Base-by-base conservation (phyloP, 2,797 vertebrate genomes). In the Coilia nasus region DNA sequence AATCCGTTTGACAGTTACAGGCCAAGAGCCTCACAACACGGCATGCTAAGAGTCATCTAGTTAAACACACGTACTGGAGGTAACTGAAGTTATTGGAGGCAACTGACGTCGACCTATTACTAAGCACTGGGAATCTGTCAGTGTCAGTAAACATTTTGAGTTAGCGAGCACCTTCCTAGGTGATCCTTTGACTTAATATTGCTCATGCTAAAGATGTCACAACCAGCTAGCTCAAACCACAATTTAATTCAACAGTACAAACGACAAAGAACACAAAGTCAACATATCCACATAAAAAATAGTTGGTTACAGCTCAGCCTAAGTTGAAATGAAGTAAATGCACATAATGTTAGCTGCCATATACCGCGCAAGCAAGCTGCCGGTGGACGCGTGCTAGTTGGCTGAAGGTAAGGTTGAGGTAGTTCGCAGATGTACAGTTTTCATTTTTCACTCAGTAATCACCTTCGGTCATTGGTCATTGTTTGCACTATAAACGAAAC, bases 1-100 rank as follows among this genome's bases (percentile, higher is more conserved):
- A 90, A 89, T 89, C 86, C 64, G 67, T 50, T 54, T 91, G 91
- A 90, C 89, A 90, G 88, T 90, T 89, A 89, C 85, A 81, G 90
- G 88, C 84, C 83, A 86, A 81, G 83, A 84, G 83, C 87, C 82
- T 57, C 83, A 83, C 84, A 88, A 88, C 85, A 83, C 50, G 25
- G 71, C 82, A 62, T 57, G 19, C n/a, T 83, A 81, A 86, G 44
- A 85, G 85, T 25, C 81, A 83, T 83, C 56, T 81, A 85, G 81
- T 84, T 83, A 84, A 67, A 85, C 67, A 25, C n/a, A 25, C 9
- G 9, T 23, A 64, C 11, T 54, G 50, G 50, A 54, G 14, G 50
- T 54, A 54, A 54, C 50, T 3, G 3, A 54, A 54, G 50, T 54
- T 54, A 54, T 9, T 14, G 7, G 50, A 54, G 50, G 50, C 23